phyloP scores from a whole-genome alignment of 2,797 vertebrate genomes.

The Meriones psammophilus region DNA sequence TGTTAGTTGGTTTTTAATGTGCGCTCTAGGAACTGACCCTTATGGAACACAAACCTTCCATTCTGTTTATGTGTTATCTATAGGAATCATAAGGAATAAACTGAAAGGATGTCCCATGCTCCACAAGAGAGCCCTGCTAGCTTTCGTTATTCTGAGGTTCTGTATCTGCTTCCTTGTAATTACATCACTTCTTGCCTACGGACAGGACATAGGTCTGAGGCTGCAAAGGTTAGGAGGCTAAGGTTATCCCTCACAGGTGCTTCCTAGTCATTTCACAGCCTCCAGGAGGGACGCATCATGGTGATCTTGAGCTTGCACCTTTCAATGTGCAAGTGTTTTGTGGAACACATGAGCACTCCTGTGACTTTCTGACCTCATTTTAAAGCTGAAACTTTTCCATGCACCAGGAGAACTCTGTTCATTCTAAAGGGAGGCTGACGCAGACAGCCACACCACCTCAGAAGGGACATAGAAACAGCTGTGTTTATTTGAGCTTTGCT shows the following conservation, averaged over 20 bases:
- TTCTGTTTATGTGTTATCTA: not conserved
- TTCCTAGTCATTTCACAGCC: not conserved
- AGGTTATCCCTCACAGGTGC: not conserved
- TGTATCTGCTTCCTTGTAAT: not conserved
- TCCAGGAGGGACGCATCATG: slow-evolving; percentile 51
- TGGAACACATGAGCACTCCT: slow-evolving; percentile 79
- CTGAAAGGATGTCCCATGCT: not conserved
- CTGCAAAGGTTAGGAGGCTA: not conserved
- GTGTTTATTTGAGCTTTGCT: slow-evolving; percentile 87
- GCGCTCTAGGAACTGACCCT: not conserved
- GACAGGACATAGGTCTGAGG: not conserved
- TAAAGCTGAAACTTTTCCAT: slow-evolving; percentile 80
- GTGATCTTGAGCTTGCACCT: slow-evolving; percentile 76
- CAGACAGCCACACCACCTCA: not conserved
- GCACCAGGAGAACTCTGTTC: slow-evolving; percentile 60
- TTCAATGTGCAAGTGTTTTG: slow-evolving; percentile 55
- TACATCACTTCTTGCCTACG: not conserved
- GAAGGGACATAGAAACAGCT: slow-evolving; percentile 84
- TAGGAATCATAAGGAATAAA: not conserved
- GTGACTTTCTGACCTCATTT: slow-evolving; percentile 82
- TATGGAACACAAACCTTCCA: not conserved
- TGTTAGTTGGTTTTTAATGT: not conserved
- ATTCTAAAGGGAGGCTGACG: slow-evolving; percentile 6
- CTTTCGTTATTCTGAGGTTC: not conserved
- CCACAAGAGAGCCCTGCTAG: not conserved